These are phyloP conservation scores for Lutjanus erythropterus DNA, from an alignment of 2,113 vertebrate genomes.

Conservation along the genomic window DNA sequence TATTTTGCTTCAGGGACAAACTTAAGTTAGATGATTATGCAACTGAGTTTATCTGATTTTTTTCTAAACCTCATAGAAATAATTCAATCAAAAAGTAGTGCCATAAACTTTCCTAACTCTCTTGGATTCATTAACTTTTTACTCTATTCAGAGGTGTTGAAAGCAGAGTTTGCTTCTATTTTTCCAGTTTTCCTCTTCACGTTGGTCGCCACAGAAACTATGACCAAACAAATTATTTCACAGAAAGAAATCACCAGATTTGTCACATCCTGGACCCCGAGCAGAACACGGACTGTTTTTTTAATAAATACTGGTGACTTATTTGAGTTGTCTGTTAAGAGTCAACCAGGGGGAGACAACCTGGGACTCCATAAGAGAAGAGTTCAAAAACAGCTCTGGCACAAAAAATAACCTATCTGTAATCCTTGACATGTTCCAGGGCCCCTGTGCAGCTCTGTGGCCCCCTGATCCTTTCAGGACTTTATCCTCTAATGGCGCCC, in stretches of 20 bases:
- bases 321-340: not conserved
- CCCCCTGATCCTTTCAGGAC: not conserved
- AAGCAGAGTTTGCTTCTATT: not conserved
- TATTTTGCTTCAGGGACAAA: too few species aligned
- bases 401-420: not conserved
- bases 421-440: conserved; percentile 30
- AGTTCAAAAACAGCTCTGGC: not conserved
- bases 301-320: too few species aligned
- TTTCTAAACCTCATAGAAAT: not conserved
- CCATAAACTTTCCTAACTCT: not conserved
- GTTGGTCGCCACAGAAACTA: not conserved
- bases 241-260: too few species aligned
- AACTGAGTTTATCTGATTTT: too few species aligned
- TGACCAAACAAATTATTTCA: not conserved
- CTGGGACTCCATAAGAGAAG: not conserved
- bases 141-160: not conserved
- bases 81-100: not conserved
- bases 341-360: not conserved
- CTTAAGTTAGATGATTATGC: too few species aligned
- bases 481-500: not conserved
- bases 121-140: not conserved
- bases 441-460: not conserved
- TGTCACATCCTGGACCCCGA: too few species aligned
- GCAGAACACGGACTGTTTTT: too few species aligned
- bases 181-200: not conserved